phyloP scores from a whole-genome alignment of 2,888 invertebrate genomes.

The Eulithis prunata region DNA sequence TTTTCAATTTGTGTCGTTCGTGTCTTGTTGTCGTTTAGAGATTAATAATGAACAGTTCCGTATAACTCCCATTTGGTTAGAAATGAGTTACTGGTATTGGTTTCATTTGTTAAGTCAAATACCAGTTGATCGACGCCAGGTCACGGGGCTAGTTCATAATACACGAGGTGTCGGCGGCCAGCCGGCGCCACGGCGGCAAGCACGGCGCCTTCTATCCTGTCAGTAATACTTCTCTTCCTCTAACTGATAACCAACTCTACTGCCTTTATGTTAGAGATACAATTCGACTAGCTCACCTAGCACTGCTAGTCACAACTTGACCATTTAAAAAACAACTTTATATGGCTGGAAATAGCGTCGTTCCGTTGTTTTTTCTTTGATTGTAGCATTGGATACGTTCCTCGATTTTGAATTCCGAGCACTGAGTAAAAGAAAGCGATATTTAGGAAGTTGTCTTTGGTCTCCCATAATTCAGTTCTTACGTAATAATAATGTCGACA shows the following conservation, averaged over 20 bases:
- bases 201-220: constrained; percentile 81
- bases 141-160: constrained; percentile 82
- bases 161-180: constrained; percentile 82
- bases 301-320: constrained; percentile 57
- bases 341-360: constrained; percentile 32
- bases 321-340: constrained; percentile 54
- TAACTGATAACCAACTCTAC: constrained; percentile 50
- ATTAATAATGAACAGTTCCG: constrained; percentile 57
- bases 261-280: constrained; percentile 22
- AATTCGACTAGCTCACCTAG: constrained; percentile 32
- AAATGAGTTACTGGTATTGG: constrained; percentile 65
- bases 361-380: constrained; percentile 38
- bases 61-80: constrained; percentile 63
- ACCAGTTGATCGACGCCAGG: constrained; percentile 81
- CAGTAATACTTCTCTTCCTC: constrained; percentile 52
- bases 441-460: constrained; percentile 71
- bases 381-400: constrained; percentile 63
- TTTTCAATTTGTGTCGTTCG: constrained; percentile 26
- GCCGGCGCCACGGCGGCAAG: constrained; percentile 80
- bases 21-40: constrained; percentile 23
- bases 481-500: constrained; percentile 46
- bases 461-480: constrained; percentile 64
- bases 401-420: constrained; percentile 80
- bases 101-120: constrained; percentile 74
- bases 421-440: constrained; percentile 77